Conservation (phyloP, 2,113 vertebrate species). For the Cheilinus undulatus region DNA sequence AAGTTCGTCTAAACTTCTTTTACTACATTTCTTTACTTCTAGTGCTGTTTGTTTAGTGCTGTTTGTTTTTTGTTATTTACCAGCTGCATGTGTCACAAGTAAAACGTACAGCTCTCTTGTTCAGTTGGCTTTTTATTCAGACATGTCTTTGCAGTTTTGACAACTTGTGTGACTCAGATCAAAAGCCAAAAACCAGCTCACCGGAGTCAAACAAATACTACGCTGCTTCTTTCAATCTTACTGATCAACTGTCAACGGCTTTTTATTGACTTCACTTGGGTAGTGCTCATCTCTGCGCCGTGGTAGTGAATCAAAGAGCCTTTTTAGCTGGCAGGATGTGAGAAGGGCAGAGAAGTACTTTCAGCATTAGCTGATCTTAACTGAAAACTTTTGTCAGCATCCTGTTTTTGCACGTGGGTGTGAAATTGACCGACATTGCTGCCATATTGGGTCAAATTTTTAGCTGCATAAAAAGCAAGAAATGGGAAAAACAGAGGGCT, state of each 20-base stretch:
- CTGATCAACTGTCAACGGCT: constrained; percentile 23
- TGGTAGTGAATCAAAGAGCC: constrained; percentile 1
- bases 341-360: constrained; percentile 16
- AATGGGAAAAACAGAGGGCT: not conserved
- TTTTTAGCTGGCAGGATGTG: constrained; percentile 46
- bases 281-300: not conserved
- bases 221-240: constrained; percentile 20
- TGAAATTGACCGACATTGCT: constrained; percentile 8
- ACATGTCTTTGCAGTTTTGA: not conserved
- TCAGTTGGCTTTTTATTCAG: not conserved
- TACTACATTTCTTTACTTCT: not conserved
- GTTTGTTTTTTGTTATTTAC: no score
- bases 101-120: no score
- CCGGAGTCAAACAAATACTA: constrained; percentile 34
- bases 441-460: not conserved
- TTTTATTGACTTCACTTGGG: constrained; percentile 14
- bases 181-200: not conserved
- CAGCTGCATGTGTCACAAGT: no score
- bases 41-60: no score
- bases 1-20: constrained; percentile 48
- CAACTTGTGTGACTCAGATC: not conserved
- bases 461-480: not conserved
- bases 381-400: constrained; percentile 33
- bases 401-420: constrained; percentile 49
- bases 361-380: constrained; percentile 8